phyloP scores from a whole-genome alignment of 2,888 invertebrate genomes.

The Ceriagrion tenellum region DNA sequence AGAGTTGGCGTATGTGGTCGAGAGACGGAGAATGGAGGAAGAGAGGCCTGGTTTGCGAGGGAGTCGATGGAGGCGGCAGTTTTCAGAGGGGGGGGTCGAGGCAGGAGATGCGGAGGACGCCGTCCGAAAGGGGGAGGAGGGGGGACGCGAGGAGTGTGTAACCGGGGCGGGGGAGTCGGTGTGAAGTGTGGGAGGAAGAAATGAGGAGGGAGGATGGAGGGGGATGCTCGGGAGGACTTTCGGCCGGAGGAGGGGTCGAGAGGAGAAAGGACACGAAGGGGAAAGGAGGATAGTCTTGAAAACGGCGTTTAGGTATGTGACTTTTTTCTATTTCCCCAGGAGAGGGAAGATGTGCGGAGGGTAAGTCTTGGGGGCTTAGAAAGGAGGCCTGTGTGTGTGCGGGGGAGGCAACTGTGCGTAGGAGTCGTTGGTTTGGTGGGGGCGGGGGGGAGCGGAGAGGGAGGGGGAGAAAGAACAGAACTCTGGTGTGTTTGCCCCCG shows the following conservation, averaged over 20 bases:
- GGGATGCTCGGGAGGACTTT: too few relatives aligned
- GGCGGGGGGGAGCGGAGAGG: not conserved
- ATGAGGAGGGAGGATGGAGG: too few relatives aligned
- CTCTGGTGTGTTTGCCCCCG: not conserved
- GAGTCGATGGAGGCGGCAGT: not conserved
- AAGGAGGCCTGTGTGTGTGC: not conserved
- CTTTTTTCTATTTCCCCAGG: slow-evolving; percentile 47
- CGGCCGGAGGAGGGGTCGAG: too few relatives aligned
- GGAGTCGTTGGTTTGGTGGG: not conserved
- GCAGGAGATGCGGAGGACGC: not conserved
- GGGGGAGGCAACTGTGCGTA: not conserved
- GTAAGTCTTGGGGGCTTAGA: not conserved
- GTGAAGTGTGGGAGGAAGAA: not conserved
- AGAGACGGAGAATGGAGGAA: not conserved
- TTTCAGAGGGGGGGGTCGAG: too few relatives aligned
- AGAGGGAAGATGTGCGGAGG: not conserved
- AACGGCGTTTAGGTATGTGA: slow-evolving; percentile 50
- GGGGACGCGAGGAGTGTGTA: not conserved
- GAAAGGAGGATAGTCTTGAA: not conserved
- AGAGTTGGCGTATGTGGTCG: not conserved
- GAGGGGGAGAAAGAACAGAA: not conserved
- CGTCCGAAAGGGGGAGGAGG: not conserved
- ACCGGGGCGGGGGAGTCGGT: not conserved
- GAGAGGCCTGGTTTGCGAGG: not conserved
- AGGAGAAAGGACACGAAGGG: too few relatives aligned